Percentiles rank a stretch among this genome's conserved stretches.
These are phyloP conservation scores for Andricus curvator DNA, from an alignment of 2,888 invertebrate species.

Conservation along the genomic window DNA sequence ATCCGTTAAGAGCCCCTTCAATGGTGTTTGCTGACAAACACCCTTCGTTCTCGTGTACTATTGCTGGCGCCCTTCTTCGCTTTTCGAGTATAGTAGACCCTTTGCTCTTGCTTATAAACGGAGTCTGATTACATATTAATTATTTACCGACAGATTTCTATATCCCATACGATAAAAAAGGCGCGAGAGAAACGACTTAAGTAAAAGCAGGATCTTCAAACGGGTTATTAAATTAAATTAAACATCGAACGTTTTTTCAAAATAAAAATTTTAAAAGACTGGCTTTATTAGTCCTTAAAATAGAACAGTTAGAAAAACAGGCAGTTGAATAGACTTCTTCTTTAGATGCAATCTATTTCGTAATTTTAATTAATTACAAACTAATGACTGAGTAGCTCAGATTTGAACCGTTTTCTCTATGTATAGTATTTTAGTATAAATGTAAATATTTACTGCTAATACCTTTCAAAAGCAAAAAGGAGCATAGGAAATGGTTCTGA, in stretches of 20 bases:
- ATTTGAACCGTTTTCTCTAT: too few species aligned
- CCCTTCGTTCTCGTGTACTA: slow-evolving; percentile 68
- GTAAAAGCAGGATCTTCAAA: slow-evolving; percentile 41
- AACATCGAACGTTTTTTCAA: slow-evolving; percentile 39
- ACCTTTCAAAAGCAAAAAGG: background rate
- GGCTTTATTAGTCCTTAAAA: background rate
- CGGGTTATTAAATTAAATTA: slow-evolving; percentile 70
- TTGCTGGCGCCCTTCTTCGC: slow-evolving; percentile 68
- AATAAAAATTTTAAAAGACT: background rate
- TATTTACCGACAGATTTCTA: slow-evolving; percentile 73
- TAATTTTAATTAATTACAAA: background rate
- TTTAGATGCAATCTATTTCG: background rate
- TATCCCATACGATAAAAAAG: slow-evolving; percentile 42
- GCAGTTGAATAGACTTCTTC: background rate
- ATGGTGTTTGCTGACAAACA: slow-evolving; percentile 73
- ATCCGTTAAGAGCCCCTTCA: slow-evolving; percentile 69
- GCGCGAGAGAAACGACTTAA: background rate
- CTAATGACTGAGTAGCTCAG: too few species aligned
- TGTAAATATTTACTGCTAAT: background rate
- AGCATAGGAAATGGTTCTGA: background rate
- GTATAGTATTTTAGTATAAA: too few species aligned
- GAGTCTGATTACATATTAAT: slow-evolving; percentile 76
- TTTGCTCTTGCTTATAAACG: slow-evolving; percentile 65
- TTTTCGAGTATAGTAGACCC: slow-evolving; percentile 57
- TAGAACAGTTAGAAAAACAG: background rate